Conservation (phyloP, 2,113 vertebrate species). For the Lepisosteus osseus region DNA sequence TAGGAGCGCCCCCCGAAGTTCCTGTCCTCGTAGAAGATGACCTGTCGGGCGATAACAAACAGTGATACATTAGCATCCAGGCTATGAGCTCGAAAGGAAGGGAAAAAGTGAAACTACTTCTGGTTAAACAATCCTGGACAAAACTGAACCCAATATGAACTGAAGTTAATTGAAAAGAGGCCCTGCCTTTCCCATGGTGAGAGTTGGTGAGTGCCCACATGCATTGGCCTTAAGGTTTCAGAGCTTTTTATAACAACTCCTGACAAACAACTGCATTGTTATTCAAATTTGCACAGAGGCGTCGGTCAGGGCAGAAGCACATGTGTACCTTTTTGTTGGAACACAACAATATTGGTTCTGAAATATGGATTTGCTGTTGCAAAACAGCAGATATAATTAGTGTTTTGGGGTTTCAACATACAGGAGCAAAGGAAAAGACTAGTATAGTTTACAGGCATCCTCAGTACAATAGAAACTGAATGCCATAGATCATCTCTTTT, state of each 20-base stretch:
- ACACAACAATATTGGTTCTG: slow-evolving; percentile 60
- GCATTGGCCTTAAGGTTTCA: no score
- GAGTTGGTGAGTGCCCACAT: no score
- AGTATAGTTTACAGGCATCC: slow-evolving; percentile 62
- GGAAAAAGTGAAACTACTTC: no score
- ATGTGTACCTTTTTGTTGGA: slow-evolving; percentile 62
- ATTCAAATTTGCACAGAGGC: no score
- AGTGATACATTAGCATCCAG: background rate
- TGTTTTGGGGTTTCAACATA: slow-evolving; percentile 62
- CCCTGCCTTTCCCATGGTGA: no score
- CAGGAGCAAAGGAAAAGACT: slow-evolving; percentile 66
- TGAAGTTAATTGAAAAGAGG: no score
- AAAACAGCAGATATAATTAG: slow-evolving; percentile 60
- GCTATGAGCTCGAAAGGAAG: no score
- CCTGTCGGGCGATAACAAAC: slow-evolving; percentile 35
- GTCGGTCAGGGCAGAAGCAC: slow-evolving; percentile 60
- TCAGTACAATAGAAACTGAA: slow-evolving; percentile 63
- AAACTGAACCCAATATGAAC: no score
- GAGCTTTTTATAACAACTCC: no score
- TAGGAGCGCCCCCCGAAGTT: slow-evolving; percentile 47
- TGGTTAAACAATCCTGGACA: no score
- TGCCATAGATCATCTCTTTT: slow-evolving; percentile 63
- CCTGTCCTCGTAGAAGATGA: slow-evolving; percentile 49
- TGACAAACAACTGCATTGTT: no score
- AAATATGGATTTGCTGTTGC: slow-evolving; percentile 69